Base-by-base conservation (phyloP, 2,888 invertebrate species). In the Sipha maydis region DNA sequence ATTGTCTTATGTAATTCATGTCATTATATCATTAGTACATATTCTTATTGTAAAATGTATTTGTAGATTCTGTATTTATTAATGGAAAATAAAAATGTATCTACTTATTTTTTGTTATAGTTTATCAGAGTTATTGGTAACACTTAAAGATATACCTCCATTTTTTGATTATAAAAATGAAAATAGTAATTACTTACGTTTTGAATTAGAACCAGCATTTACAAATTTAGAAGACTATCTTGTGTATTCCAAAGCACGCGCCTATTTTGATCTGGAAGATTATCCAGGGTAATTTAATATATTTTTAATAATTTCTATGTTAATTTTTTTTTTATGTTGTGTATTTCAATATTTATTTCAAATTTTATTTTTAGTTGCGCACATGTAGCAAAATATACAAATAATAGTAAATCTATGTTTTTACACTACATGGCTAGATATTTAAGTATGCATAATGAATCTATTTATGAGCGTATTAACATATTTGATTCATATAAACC, bases 401-500 rank as follows among this genome's bases (percentile, higher is more conserved):
- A 88, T 41, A 88, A 88, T 28, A 75, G 79, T 28, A 73, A 88
- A 80, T 56, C 88, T 17, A 88, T 88, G 80, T 88, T 88, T 88
- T 75, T 88, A 56, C 88, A 88, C 61, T 88, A 80, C 80, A 88
- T 88, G 88, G 88, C 88, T 25, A 88, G 80, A 31, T 88, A 88
- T n/a, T 73, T 88, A 61, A 73, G 73, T 80, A 73, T 88, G 61
- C 80, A 88, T 25, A 88, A 88, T 75, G 79, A 88, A 75, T 80
- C 73, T 31, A 80, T 88, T 25, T 88, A 88, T 75, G 88, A 88
- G 31, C 88, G 88, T 31, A 75, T 73, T 73, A 88, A 82, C 25
- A 28, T 88, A 41, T 88, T 88, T 75, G 88, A 88, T 28, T 28
- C 54, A 0, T 78, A 56, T 41, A 88, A 88, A 75, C 80, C 79